Evolutionary conservation across 2,113 vertebrate species (phyloP), one percentile per base, ranked within the genome.

Genomic region (Megaceryle torquata): DNA sequence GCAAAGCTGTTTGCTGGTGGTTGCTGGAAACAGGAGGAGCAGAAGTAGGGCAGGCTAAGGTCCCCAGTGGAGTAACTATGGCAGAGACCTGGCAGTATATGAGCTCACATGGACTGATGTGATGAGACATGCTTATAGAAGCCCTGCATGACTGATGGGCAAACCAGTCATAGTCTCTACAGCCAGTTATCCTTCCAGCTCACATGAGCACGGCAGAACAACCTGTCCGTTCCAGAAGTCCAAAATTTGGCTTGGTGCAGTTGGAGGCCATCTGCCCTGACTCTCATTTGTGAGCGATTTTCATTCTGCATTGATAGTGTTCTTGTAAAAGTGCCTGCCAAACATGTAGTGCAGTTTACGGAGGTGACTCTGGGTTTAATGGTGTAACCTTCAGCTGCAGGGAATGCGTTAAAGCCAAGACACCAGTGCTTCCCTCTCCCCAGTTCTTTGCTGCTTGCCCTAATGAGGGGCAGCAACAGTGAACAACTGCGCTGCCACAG

Each of bases 171-270:
- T 10, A 26, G 13, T 13, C 10, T 54, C 29, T 35, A 41, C 10
- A n/a, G 53, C 7, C 26, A 25, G 37, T 15, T 43, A 6, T 69
- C 11, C 48, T 75, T 17, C 14, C 3, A 28, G 37, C 37, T 50
- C 14, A 8, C 0, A 1, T 10, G 12, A 81, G 12, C 8, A 7
- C 0, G 3, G 37, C 11, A 14, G 75, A 48, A 35, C 8, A 67
- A 9, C 20, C 17, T 48, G 54, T 8, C 17, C 25, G 15, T 68
- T 75, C 29, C 9, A 22, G 31, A 41, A 16, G 50, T 14, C 43
- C 5, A 19, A 63, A 70, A 50, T 1, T 13, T 13, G n/a, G 21
- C 21, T 28, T 41, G 28, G 17, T 21, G 33, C 3, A 20, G 25
- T 14, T 59, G 28, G 24, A 53, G 17, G 6, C 37, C 15, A 10